Evolutionary conservation across 2,113 vertebrate species (phyloP).

Genomic region (Clupea harengus): DNA sequence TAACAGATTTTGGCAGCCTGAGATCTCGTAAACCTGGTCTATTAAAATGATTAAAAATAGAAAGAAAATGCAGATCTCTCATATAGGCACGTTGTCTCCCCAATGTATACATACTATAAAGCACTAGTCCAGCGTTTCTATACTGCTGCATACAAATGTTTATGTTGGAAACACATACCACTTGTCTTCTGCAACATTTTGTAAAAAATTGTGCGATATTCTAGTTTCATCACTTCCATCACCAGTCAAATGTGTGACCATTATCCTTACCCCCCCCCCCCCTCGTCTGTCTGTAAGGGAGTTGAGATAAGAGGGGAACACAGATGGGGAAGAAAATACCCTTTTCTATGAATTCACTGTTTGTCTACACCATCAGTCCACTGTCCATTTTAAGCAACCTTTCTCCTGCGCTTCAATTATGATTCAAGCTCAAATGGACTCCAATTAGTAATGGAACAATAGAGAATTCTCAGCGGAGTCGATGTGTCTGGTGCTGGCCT

Average conservation of each 20-base stretch:
- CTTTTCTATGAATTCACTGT: not conserved
- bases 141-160: not conserved
- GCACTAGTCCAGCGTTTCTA: not conserved
- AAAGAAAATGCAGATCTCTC: not conserved
- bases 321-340: not conserved
- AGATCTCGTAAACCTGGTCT: constrained; percentile 12
- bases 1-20: constrained; percentile 35
- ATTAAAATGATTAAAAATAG: constrained; percentile 2
- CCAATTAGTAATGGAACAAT: constrained; percentile 25
- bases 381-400: not conserved
- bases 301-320: not conserved
- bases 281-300: not conserved
- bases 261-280: constrained; percentile 47
- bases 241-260: constrained; percentile 14
- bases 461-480: constrained; percentile 19
- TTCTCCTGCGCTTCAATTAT: not conserved
- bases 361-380: not conserved
- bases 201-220: not conserved
- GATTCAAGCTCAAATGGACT: constrained; percentile 4
- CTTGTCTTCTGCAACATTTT: not conserved
- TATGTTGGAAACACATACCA: not conserved
- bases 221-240: not conserved
- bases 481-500: not conserved
- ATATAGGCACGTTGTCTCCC: not conserved
- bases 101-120: not conserved